Conservation (phyloP, 2,888 invertebrate genomes). For the Drosophila acutilabella region DNA sequence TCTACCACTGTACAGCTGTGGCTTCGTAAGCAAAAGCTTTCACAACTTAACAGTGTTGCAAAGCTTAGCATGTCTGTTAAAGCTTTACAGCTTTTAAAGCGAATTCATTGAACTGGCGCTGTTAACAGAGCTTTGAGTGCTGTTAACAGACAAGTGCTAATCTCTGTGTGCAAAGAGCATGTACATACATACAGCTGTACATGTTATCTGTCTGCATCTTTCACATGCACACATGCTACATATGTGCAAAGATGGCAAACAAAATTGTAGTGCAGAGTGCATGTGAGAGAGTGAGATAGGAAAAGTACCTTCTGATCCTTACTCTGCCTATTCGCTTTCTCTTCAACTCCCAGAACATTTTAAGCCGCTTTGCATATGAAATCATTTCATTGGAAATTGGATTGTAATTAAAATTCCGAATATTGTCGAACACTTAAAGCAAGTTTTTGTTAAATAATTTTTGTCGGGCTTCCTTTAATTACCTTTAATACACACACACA, state of each 20-base stretch:
- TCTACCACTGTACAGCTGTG: background rate
- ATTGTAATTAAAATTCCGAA: background rate
- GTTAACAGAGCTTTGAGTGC: background rate
- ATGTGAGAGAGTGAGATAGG: background rate
- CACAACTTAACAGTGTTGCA: background rate
- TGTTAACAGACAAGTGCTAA: slow-evolving; percentile 1
- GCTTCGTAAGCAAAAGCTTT: background rate
- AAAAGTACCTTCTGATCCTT: background rate
- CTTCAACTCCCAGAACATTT: background rate
- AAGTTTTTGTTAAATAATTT: background rate
- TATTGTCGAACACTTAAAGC: background rate
- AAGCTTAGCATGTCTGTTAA: background rate
- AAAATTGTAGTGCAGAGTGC: background rate
- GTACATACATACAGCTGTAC: background rate
- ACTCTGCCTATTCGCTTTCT: background rate
- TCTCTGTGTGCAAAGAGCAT: background rate
- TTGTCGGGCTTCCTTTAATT: background rate
- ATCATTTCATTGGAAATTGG: slow-evolving; percentile 2
- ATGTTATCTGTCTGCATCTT: no score
- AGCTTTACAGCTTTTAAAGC: background rate
- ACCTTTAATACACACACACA: background rate
- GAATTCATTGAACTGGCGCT: background rate
- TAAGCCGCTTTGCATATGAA: slow-evolving; percentile 2
- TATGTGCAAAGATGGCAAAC: background rate
- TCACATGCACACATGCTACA: background rate